Conservation (phyloP, 2,113 vertebrate genomes). For the Anhinga rufa region DNA sequence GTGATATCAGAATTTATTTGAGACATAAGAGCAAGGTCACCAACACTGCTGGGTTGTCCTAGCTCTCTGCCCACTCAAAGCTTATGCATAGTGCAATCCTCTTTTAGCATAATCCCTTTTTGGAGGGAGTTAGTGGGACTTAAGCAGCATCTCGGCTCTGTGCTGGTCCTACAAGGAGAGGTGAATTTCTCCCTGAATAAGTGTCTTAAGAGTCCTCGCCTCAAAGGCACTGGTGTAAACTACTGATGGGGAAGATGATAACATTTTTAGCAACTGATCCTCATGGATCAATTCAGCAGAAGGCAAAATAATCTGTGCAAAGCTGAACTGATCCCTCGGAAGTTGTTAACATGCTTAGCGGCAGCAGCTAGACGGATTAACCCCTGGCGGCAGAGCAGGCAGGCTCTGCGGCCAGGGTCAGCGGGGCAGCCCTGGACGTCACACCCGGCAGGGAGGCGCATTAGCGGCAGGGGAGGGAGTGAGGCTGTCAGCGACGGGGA, state of each 20-base stretch:
- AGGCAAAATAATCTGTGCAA: conserved; percentile 61
- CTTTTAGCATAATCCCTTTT: conserved; percentile 41
- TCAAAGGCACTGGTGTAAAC: conserved; percentile 52
- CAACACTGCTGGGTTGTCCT: neutral
- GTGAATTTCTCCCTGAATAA: conserved; percentile 60
- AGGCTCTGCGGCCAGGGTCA: neutral
- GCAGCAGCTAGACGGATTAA: conserved; percentile 35
- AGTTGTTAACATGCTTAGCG: conserved; percentile 43
- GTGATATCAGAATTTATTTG: neutral
- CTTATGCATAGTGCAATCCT: conserved; percentile 48
- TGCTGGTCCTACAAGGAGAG: conserved; percentile 31
- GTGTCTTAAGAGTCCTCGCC: conserved; percentile 57
- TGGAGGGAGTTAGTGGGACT: neutral
- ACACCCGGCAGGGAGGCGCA: neutral
- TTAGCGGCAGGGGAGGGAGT: neutral
- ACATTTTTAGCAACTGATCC: conserved; percentile 62
- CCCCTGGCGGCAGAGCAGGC: neutral
- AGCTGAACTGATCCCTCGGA: conserved; percentile 51
- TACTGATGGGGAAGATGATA: conserved; percentile 23
- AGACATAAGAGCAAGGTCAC: conserved; percentile 21
- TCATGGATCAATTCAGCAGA: conserved; percentile 47
- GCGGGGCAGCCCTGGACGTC: neutral
- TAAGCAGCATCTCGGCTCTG: neutral
- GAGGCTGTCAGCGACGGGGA: neutral
- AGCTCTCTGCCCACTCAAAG: conserved; percentile 46